Conservation (phyloP, 1,140 invertebrate genomes). For the Bilobella aurantiaca region DNA sequence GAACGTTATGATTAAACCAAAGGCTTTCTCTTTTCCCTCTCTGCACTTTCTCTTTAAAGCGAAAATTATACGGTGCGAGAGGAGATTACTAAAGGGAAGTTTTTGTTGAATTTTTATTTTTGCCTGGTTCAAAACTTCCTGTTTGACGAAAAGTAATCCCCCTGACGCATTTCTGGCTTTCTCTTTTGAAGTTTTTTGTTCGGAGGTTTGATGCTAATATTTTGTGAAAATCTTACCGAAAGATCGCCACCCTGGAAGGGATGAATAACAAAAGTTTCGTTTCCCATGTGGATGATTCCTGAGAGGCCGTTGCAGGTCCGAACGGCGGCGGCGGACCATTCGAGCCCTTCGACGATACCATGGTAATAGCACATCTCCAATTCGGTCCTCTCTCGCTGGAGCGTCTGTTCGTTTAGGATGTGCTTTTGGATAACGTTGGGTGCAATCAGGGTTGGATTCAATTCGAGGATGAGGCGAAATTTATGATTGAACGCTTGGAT, state of each 20-base stretch:
- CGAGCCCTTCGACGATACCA: constrained; percentile 86
- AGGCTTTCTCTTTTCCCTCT: not conserved
- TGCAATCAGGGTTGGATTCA: constrained; percentile 58
- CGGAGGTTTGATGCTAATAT: too few species aligned
- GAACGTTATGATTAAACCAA: constrained; percentile 8
- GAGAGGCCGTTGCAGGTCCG: constrained; percentile 94
- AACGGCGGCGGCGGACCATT: constrained; percentile 88
- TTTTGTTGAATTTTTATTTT: too few species aligned
- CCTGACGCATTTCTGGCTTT: too few species aligned
- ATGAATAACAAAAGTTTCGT: constrained; percentile 89
- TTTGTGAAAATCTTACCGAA: constrained; percentile 62
- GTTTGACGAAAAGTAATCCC: too few species aligned
- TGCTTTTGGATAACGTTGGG: constrained; percentile 31
- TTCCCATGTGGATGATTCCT: constrained; percentile 84
- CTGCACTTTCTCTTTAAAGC: not conserved
- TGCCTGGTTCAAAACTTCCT: not conserved
- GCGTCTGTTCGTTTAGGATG: constrained; percentile 24
- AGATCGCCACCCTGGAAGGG: constrained; percentile 90
- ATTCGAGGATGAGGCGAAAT: constrained; percentile 86
- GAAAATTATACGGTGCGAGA: not conserved
- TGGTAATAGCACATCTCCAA: constrained; percentile 72
- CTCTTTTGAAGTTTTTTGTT: not conserved
- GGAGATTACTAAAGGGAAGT: too few species aligned
- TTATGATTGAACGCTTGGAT: constrained; percentile 94
- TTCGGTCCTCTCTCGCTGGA: constrained; percentile 30